phyloP scores from a whole-genome alignment of 1,140 invertebrate genomes.

The Drosophila lini region DNA sequence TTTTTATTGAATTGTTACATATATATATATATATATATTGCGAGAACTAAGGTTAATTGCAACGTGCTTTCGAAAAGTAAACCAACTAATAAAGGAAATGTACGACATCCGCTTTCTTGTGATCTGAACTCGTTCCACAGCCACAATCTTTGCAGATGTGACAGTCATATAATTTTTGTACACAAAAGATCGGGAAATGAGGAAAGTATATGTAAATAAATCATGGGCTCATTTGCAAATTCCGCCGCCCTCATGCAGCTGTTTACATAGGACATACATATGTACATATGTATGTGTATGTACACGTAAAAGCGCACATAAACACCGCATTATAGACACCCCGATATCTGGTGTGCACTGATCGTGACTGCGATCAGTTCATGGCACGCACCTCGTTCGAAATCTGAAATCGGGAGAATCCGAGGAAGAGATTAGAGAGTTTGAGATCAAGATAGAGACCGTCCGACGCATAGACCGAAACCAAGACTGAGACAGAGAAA shows the following conservation, averaged over 20 bases:
- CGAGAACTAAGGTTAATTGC: too few relatives aligned
- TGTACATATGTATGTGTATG: background rate
- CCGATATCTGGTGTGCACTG: conserved; percentile 40
- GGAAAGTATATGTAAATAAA: conserved; percentile 64
- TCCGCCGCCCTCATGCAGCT: conserved; percentile 19
- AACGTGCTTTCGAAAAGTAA: background rate
- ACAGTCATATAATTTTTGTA: background rate
- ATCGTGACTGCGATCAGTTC: conserved; percentile 66
- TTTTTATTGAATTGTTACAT: too few relatives aligned
- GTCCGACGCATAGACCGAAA: background rate
- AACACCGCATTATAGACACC: conserved; percentile 53
- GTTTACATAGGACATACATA: conserved; percentile 26
- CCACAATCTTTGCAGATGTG: conserved; percentile 19
- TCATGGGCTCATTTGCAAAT: conserved; percentile 56
- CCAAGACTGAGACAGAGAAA: conserved; percentile 14
- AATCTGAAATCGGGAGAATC: conserved; percentile 23
- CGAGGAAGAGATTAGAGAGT: conserved; percentile 11
- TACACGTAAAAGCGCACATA: conserved; percentile 16
- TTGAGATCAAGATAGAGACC: conserved; percentile 5
- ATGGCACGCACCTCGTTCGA: conserved; percentile 64
- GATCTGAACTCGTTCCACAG: too few relatives aligned
- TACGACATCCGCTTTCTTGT: background rate
- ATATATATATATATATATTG: too few relatives aligned
- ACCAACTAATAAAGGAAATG: background rate
- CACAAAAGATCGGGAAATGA: conserved; percentile 20